Conservation (phyloP, 2,888 invertebrate species). For the Lydus trimaculatus region DNA sequence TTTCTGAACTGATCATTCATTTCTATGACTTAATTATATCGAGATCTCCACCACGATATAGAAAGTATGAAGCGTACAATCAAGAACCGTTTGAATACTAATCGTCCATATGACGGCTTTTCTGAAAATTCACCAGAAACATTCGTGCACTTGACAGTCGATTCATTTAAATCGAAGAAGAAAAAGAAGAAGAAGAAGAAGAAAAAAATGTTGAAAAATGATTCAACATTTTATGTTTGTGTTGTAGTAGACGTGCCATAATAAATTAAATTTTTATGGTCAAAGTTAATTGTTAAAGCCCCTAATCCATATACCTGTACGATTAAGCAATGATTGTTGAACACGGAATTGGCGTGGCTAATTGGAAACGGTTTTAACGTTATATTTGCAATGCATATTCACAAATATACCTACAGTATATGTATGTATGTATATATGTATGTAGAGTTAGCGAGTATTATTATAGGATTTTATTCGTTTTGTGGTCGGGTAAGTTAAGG, state of each 20-base stretch:
- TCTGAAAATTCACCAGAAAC: not conserved
- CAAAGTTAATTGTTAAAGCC: not conserved
- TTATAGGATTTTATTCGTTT: slow-evolving; percentile 9
- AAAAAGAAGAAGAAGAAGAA: too few species aligned
- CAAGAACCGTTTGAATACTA: slow-evolving; percentile 8
- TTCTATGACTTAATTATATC: slow-evolving; percentile 10
- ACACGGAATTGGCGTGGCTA: slow-evolving; percentile 15
- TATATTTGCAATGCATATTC: slow-evolving; percentile 10
- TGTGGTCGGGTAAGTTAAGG: slow-evolving; percentile 7
- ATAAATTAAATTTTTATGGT: not conserved
- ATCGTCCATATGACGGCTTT: not conserved
- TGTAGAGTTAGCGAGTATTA: not conserved
- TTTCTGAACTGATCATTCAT: not conserved
- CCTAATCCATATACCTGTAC: slow-evolving; percentile 14
- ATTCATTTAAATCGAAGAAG: not conserved
- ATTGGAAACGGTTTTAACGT: slow-evolving; percentile 12
- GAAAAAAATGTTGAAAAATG: too few species aligned
- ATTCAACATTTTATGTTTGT: too few species aligned
- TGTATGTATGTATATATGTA: not conserved
- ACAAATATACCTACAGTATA: too few species aligned
- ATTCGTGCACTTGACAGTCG: not conserved
- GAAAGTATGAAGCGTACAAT: too few species aligned
- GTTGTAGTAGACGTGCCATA: not conserved
- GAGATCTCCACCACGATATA: slow-evolving; percentile 6
- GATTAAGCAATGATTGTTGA: slow-evolving; percentile 12